phyloP scores from a whole-genome alignment of 2,113 vertebrate genomes.

The Polypterus bichir region DNA sequence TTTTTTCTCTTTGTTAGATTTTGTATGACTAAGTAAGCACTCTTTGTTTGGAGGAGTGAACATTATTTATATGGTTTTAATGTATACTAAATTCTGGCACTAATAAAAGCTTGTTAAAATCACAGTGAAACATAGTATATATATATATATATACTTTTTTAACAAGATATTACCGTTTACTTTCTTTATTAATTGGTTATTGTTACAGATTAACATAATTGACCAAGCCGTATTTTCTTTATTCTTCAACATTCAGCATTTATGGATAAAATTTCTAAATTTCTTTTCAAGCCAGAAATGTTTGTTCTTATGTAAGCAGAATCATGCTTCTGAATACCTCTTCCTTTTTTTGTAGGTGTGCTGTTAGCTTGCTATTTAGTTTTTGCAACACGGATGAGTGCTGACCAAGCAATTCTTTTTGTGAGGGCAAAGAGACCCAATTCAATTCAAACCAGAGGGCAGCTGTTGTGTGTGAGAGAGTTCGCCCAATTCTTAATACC shows the following conservation, averaged over 20 bases:
- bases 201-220: too few species aligned
- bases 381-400: slow-evolving; percentile 86
- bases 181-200: too few species aligned
- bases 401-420: slow-evolving; percentile 89
- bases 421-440: slow-evolving; percentile 86
- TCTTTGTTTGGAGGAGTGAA: too few species aligned
- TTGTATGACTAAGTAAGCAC: too few species aligned
- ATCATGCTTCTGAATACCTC: not conserved
- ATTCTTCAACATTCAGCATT: not conserved
- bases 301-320: not conserved
- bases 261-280: not conserved
- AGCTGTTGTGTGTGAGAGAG: slow-evolving; percentile 79
- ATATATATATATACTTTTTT: too few species aligned
- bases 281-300: not conserved
- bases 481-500: slow-evolving; percentile 88
- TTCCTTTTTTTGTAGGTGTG: slow-evolving; percentile 57
- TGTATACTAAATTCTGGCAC: too few species aligned
- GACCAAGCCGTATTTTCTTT: not conserved
- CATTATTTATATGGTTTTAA: too few species aligned
- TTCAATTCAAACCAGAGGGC: slow-evolving; percentile 88
- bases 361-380: slow-evolving; percentile 88
- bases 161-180: too few species aligned
- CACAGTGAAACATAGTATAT: too few species aligned
- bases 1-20: too few species aligned
- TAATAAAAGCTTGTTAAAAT: too few species aligned